Percentiles rank a stretch among this genome's conserved stretches.
Evolutionary conservation across 2,797 vertebrate genomes (phyloP).

Genomic region (Sternotherus odoratus): DNA sequence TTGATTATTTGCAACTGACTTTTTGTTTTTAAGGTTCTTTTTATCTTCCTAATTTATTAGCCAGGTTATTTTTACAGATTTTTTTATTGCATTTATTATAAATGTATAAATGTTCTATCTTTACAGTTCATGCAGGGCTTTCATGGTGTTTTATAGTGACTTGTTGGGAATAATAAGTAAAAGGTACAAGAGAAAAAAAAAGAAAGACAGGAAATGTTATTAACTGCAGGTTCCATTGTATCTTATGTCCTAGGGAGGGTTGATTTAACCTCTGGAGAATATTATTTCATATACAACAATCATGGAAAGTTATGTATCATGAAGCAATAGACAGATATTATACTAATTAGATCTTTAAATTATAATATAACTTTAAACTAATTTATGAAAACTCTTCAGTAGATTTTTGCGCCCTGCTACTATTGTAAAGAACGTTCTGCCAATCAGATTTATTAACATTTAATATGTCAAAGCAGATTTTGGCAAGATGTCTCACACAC

Average conservation of each 20-base stretch:
- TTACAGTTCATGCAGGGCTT: neutral
- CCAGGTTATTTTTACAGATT: rapidly evolving
- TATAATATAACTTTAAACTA: conserved; percentile 16
- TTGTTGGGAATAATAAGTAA: neutral
- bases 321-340: neutral
- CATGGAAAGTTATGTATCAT: neutral
- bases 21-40: neutral
- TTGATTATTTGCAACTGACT: neutral
- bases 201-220: neutral
- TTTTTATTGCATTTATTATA: neutral
- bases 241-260: neutral
- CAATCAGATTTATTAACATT: neutral
- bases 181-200: neutral
- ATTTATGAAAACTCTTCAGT: neutral
- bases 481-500: neutral
- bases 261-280: neutral
- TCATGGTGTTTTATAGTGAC: neutral
- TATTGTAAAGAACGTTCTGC: neutral
- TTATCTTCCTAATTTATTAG: neutral
- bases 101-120: neutral
- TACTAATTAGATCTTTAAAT: conserved; percentile 9
- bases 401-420: conserved; percentile 14
- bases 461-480: neutral
- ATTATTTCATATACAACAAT: neutral
- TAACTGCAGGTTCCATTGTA: neutral